Evolutionary conservation across 2,113 vertebrate species (phyloP).

Genomic region (Engraulis encrasicolus): DNA sequence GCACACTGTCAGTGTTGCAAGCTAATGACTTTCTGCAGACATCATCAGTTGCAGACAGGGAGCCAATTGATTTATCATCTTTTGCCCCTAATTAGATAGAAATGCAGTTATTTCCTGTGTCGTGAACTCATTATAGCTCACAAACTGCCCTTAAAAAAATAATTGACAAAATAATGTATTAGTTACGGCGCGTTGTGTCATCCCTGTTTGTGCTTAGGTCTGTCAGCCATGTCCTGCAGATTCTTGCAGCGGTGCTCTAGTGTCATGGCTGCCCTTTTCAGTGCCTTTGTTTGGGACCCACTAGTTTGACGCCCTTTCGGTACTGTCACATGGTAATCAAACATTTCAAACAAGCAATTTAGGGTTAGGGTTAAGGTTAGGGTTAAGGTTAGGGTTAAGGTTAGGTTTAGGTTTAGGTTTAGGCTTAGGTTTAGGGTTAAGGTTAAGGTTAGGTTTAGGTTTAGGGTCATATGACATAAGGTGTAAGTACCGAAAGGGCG

Average conservation of each 20-base stretch:
- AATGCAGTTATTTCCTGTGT: slow-evolving; percentile 1
- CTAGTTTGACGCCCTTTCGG: too few species aligned
- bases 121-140: background rate
- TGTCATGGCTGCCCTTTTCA: background rate
- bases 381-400: too few species aligned
- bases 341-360: too few species aligned
- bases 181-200: background rate
- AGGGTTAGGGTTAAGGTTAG: too few species aligned
- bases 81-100: background rate
- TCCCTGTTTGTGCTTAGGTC: background rate
- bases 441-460: too few species aligned
- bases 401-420: too few species aligned
- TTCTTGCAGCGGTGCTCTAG: background rate
- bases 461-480: too few species aligned
- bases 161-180: background rate
- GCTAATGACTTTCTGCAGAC: background rate
- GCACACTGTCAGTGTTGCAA: background rate
- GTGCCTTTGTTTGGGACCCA: too few species aligned
- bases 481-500: too few species aligned
- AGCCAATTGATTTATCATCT: background rate
- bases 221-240: background rate
- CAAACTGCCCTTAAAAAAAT: background rate
- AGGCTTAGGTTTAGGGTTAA: too few species aligned
- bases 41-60: background rate
- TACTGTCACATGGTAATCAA: too few species aligned